Base-by-base conservation (phyloP, 2,888 invertebrate genomes). In the Acleris emargana region DNA sequence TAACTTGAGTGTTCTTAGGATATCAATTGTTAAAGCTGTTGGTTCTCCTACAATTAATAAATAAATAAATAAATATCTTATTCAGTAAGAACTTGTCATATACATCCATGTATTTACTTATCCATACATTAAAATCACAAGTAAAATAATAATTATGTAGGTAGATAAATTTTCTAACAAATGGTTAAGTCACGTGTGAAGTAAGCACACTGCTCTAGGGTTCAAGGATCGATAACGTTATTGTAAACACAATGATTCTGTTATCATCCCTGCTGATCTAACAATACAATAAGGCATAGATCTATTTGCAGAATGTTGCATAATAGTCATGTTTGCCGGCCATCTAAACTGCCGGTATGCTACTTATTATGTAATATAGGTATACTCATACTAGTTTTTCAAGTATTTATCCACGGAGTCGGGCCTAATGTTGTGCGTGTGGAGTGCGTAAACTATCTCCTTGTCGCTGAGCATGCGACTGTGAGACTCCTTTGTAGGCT, bases 401-500 rank as follows among this genome's bases (percentile, higher is more conserved):
- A 99, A 93, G 89, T 99, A 99, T 86, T 96, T 94, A 73, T 96
- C 95, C 90, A 96, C 95, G 54, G 95, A 96, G 88, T 98, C 98
- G 47, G 99, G 97, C 79, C 97, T 95, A 73, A 98, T 97, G 86
- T 98, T 97, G 88, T 99, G 98, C 70, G 98, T 99, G 84, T 98
- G 97, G 67, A 99, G 93, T 70, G 99, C 98, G 89, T 98, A 99
- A 77, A 99, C 96, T 66, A 96, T 95, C 89, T 99, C 99, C 89
- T 99, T 99, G 89, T 98, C 98, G 78, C 99, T 98, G 55, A 99
- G 94, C 96, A 99, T 97, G 71, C 98, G 96, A 79, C 99, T 99
- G 88, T 99, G 99, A 3, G 99, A 97, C 84, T 98, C 98, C 87
- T 98, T 98, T 2, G 98, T 97, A 5, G 98, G 97, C 83, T 98